These are phyloP conservation scores for Gymnocypris eckloni DNA, from an alignment of 2,797 vertebrate species.

Conservation along the genomic window DNA sequence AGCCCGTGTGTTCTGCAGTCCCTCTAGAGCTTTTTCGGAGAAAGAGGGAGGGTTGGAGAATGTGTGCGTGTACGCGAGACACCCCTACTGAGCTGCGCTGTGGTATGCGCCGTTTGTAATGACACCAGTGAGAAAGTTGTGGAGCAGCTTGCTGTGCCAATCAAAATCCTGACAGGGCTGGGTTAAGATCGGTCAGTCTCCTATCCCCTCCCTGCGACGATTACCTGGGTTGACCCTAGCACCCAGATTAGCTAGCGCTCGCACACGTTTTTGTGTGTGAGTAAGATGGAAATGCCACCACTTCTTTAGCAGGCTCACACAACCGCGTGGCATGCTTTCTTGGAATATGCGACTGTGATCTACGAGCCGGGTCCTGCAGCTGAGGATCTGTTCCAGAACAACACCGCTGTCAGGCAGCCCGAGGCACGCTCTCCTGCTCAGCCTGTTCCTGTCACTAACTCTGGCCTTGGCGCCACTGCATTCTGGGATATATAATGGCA, in stretches of 20 bases:
- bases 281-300: conserved; percentile 64
- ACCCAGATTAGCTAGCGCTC: conserved; percentile 81
- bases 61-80: conserved; percentile 45
- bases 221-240: conserved; percentile 86
- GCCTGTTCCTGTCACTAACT: conserved; percentile 76
- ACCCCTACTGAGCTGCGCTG: conserved; percentile 65
- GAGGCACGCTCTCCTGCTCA: conserved; percentile 90
- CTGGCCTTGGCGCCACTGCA: conserved; percentile 56
- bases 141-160: conserved; percentile 81
- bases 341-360: conserved; percentile 40
- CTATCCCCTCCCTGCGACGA: conserved; percentile 63
- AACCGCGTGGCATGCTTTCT: conserved; percentile 85
- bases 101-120: conserved; percentile 77
- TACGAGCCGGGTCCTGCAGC: conserved; percentile 61
- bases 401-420: conserved; percentile 84
- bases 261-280: conserved; percentile 75
- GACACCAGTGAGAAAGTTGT: conserved; percentile 83
- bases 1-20: conserved; percentile 63
- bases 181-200: conserved; percentile 49
- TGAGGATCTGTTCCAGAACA: conserved; percentile 31
- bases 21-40: conserved; percentile 57
- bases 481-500: conserved; percentile 47
- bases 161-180: conserved; percentile 75
- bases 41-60: conserved; percentile 1
- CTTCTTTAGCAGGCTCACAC: conserved; percentile 84